Percentiles rank a stretch among this genome's conserved stretches.
Evolutionary conservation across 2,113 vertebrate genomes (phyloP).

Genomic region (Gasterosteus aculeatus): DNA sequence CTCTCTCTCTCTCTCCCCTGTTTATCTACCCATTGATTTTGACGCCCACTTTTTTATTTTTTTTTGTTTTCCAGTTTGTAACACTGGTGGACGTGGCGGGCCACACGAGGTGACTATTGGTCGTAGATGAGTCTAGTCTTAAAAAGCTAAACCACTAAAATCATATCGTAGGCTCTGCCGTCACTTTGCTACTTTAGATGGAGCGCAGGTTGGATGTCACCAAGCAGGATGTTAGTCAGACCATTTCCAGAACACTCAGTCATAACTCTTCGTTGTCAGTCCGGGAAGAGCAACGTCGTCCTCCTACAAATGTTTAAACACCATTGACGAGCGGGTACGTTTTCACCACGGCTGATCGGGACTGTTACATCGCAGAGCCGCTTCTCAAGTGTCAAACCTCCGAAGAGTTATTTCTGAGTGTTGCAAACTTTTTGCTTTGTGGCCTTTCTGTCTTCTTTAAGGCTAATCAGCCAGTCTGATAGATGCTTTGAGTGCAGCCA

Average conservation of each 20-base stretch:
- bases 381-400: constrained; percentile 52
- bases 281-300: constrained; percentile 34
- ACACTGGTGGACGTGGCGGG: constrained; percentile 66
- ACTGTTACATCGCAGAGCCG: constrained; percentile 27
- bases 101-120: constrained; percentile 77
- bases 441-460: constrained; percentile 67
- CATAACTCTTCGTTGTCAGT: constrained; percentile 65
- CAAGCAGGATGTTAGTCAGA: constrained; percentile 75
- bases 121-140: constrained; percentile 68
- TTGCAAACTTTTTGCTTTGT: constrained; percentile 74
- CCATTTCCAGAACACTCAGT: constrained; percentile 72
- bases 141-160: constrained; percentile 71
- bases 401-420: constrained; percentile 75
- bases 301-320: constrained; percentile 8
- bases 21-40: constrained; percentile 25
- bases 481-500: constrained; percentile 64
- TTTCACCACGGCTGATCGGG: constrained; percentile 30
- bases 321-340: constrained; percentile 22
- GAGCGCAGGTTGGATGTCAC: constrained; percentile 71
- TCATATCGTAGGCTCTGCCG: constrained; percentile 65
- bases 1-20: background rate
- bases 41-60: constrained; percentile 22
- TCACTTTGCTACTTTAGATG: constrained; percentile 60
- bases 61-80: constrained; percentile 74
- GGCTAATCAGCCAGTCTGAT: constrained; percentile 70